These are phyloP conservation scores for Cheilosia impressa DNA, from an alignment of 2,888 invertebrate genomes.

Conservation along the genomic window DNA sequence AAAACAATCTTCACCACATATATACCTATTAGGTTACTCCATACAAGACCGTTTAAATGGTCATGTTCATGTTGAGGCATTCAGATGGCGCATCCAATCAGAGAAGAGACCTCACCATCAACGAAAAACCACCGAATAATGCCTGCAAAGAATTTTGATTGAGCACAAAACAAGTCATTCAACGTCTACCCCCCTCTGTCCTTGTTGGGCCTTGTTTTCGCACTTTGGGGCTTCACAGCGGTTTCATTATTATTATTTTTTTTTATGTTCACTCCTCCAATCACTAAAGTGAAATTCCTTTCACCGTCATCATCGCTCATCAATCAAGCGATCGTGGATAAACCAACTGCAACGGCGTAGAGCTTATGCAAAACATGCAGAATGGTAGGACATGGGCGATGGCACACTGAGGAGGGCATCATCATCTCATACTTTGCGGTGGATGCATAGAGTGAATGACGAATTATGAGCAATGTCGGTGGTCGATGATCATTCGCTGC, in stretches of 20 bases:
- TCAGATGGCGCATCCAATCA: slow-evolving; percentile 54
- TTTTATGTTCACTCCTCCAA: slow-evolving; percentile 38
- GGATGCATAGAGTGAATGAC: background rate
- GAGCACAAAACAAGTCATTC: slow-evolving; percentile 22
- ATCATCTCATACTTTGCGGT: background rate
- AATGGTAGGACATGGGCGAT: background rate
- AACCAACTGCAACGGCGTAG: slow-evolving; percentile 29
- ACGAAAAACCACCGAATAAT: slow-evolving; percentile 32
- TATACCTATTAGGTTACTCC: background rate
- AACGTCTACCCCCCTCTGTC: background rate
- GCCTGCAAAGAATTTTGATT: slow-evolving; percentile 31
- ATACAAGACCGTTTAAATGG: slow-evolving; percentile 9
- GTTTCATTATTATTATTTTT: slow-evolving; percentile 20
- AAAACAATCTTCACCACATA: slow-evolving; percentile 5
- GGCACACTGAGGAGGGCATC: slow-evolving; percentile 8
- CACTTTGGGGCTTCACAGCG: slow-evolving; percentile 33
- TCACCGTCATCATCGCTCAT: slow-evolving; percentile 48
- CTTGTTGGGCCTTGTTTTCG: slow-evolving; percentile 26
- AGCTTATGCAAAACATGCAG: slow-evolving; percentile 28
- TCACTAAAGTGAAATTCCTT: slow-evolving; percentile 56
- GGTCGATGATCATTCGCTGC: slow-evolving; percentile 61
- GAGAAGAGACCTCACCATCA: slow-evolving; percentile 5
- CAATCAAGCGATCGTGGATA: slow-evolving; percentile 60
- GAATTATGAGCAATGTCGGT: slow-evolving; percentile 60
- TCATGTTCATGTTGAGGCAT: slow-evolving; percentile 20